Percentiles rank a stretch among this genome's conserved stretches.
These are phyloP conservation scores for Colossoma macropomum DNA, from an alignment of 2,113 vertebrate species.

Conservation along the genomic window DNA sequence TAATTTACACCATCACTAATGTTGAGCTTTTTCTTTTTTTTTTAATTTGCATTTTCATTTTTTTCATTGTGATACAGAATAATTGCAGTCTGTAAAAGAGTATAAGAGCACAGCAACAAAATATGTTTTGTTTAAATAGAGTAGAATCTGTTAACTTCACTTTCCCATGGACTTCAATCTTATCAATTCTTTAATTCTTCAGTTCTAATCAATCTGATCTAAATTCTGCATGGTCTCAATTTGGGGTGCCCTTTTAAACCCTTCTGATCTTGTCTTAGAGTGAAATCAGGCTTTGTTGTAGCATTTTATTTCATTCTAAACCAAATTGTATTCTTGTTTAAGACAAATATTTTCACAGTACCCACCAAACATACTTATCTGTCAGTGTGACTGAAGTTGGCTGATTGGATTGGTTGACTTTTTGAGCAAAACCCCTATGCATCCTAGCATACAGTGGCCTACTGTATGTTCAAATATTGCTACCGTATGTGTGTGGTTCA, in stretches of 20 bases:
- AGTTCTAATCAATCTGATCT: too few species aligned
- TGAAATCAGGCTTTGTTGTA: slow-evolving; percentile 19
- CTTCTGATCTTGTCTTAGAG: slow-evolving; percentile 80
- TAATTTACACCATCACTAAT: slow-evolving; percentile 33
- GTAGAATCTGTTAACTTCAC: not conserved
- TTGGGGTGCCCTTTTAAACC: slow-evolving; percentile 61
- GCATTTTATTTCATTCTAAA: not conserved
- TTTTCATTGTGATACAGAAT: slow-evolving; percentile 48
- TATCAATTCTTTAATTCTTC: too few species aligned
- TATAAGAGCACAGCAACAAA: slow-evolving; percentile 79
- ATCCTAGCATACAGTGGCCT: not conserved
- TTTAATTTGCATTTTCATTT: not conserved
- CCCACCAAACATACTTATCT: not conserved
- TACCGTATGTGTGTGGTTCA: slow-evolving; percentile 7
- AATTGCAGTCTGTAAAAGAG: slow-evolving; percentile 89
- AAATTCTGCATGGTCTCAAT: slow-evolving; percentile 53
- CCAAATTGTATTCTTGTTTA: not conserved
- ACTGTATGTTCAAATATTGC: not conserved
- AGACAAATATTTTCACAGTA: not conserved
- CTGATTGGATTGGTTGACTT: not conserved
- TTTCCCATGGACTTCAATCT: too few species aligned
- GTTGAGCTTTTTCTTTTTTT: slow-evolving; percentile 34
- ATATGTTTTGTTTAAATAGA: not conserved
- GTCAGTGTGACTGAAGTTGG: not conserved
- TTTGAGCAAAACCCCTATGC: not conserved